Conservation (phyloP, 1,140 invertebrate species). For the Drosophila gunungcola region DNA sequence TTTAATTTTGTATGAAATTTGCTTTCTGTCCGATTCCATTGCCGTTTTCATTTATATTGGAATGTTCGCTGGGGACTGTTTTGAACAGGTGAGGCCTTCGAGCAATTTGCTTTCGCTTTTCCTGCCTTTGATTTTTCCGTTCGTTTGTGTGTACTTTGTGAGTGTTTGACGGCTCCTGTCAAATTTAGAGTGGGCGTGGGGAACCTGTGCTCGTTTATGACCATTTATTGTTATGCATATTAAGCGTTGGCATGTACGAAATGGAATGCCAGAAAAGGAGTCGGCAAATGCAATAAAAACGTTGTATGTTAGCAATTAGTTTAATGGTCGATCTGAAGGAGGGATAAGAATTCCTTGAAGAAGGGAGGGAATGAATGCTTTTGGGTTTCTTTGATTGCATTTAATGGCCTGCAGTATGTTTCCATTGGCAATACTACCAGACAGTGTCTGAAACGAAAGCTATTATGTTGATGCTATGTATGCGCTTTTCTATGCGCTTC, state of each 20-base stretch:
- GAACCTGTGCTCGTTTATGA: conserved; percentile 27
- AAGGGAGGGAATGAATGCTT: background rate
- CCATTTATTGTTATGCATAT: conserved; percentile 69
- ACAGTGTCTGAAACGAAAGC: background rate
- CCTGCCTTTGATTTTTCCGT: conserved; percentile 57
- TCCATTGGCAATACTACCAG: conserved; percentile 9
- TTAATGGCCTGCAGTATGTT: background rate
- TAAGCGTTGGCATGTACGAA: conserved; percentile 44
- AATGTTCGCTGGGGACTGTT: conserved; percentile 27
- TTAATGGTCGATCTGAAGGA: conserved; percentile 47
- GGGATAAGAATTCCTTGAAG: conserved; percentile 17
- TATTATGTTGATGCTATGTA: background rate
- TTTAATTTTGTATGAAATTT: conserved; percentile 75
- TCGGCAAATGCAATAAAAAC: conserved; percentile 53
- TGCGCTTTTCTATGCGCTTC: conserved; percentile 6
- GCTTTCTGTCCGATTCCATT: conserved; percentile 26
- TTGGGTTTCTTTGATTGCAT: conserved; percentile 18
- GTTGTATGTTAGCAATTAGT: conserved; percentile 69
- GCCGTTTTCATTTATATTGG: conserved; percentile 37
- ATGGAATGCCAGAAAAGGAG: conserved; percentile 40
- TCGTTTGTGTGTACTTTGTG: conserved; percentile 18
- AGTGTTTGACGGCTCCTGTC: conserved; percentile 33
- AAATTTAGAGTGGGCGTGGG: conserved; percentile 7
- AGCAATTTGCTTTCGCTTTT: conserved; percentile 76
- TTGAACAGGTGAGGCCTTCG: conserved; percentile 46